These are phyloP conservation scores for Epinotia demarniana DNA, from an alignment of 2,888 invertebrate genomes.

Conservation along the genomic window DNA sequence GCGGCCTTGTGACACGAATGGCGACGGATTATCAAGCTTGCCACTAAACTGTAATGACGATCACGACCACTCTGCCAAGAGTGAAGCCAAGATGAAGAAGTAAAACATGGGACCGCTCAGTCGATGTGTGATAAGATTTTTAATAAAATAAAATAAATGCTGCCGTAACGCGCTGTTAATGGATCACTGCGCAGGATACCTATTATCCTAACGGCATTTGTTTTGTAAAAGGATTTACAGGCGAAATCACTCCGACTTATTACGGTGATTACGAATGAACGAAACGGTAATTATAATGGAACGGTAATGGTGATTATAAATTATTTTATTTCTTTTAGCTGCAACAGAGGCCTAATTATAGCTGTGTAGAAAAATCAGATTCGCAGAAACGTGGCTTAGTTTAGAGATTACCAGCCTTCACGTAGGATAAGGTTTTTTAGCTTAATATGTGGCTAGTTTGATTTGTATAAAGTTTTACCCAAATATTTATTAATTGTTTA, in stretches of 20 bases:
- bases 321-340: not conserved
- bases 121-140: constrained; percentile 5
- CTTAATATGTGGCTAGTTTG: too few species aligned
- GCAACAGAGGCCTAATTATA: not conserved
- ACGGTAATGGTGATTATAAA: not conserved
- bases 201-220: constrained; percentile 24
- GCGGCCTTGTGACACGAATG: too few species aligned
- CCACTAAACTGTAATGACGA: too few species aligned
- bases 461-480: too few species aligned
- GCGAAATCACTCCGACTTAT: constrained; percentile 11
- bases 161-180: constrained; percentile 15
- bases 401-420: too few species aligned
- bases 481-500: too few species aligned
- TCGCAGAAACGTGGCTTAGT: too few species aligned
- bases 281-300: not conserved
- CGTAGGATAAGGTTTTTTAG: too few species aligned
- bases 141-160: constrained; percentile 26
- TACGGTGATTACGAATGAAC: constrained; percentile 4
- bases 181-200: not conserved
- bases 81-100: too few species aligned
- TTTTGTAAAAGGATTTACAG: constrained; percentile 19
- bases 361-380: not conserved
- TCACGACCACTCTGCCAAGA: too few species aligned
- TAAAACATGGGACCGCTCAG: not conserved
- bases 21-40: too few species aligned